Base-by-base conservation (phyloP, 2,888 invertebrate genomes). In the Morpho deidamia region DNA sequence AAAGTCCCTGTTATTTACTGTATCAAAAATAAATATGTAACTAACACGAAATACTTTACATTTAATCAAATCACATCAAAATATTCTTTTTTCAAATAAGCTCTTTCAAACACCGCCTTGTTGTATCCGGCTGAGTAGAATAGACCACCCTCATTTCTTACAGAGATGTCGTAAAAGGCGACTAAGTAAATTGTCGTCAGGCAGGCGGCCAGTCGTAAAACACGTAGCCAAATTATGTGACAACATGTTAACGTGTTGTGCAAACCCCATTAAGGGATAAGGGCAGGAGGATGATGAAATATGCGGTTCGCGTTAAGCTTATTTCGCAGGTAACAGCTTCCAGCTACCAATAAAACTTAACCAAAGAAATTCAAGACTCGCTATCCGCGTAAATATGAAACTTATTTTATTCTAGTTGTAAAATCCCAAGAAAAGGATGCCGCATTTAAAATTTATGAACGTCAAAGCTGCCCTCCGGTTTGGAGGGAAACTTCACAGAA, bases 391-490 rank as follows among this genome's bases (percentile, higher is more conserved):
- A 37, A 45, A 46, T 42, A 42, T 39, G 39, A 37, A 33, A 43
- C 7, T 35, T 44, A 44, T 47, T 54, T 44, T 46, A 51, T 38
- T 53, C 46, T 42, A 55, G 45, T 43, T 56, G 42, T 37, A 45
- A 53, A 52, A 46, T 56, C 51, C 52, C 52, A 53, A 47, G 54
- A 52, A 57, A 58, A 55, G 52, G 58, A 60, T 54, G 53, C 52
- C 55, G 59, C 57, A 58, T 62, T 59, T 61, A 58, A 61, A 59
- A 61, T 59, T 62, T 62, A 62, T 62, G 62, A 61, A 61, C 61
- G 59, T 59, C 61, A 61, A 59, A 63, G 57, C 54, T 58, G 58
- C 61, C 55, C 51, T 42, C 38, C 49, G 50, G 50, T 58, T 53
- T 50, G 45, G 51, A 44, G 53, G 50, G 33, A 61, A 62, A 61